Conservation (phyloP, 2,113 vertebrate species). For the Phaethornis superciliosus region DNA sequence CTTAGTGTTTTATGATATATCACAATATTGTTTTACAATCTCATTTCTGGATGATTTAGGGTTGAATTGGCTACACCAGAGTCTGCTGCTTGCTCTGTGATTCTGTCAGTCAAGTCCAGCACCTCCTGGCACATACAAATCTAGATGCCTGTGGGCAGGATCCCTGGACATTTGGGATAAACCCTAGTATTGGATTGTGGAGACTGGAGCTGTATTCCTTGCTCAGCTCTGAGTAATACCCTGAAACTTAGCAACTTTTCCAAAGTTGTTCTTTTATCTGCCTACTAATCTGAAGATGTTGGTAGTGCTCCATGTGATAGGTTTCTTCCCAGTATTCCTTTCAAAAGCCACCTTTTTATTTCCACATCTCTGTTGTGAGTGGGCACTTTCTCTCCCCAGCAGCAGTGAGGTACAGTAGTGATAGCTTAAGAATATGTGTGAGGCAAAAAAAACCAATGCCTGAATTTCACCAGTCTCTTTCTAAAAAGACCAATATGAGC, state of each 20-base stretch:
- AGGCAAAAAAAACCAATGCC: background rate
- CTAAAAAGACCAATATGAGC: background rate
- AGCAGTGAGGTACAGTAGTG: background rate
- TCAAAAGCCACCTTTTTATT: background rate
- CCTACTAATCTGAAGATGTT: background rate
- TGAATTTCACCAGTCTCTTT: background rate
- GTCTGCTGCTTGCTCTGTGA: background rate
- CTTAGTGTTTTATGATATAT: background rate
- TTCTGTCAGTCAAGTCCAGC: background rate
- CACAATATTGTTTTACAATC: background rate
- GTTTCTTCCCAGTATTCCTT: background rate
- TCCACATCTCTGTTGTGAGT: background rate
- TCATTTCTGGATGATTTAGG: background rate
- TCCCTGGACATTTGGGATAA: background rate
- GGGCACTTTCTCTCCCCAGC: background rate
- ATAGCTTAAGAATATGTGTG: background rate
- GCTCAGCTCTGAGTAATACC: background rate
- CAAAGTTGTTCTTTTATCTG: too few species aligned
- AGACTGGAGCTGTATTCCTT: background rate
- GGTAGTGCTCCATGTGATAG: background rate
- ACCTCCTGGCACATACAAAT: background rate
- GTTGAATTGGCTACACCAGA: background rate
- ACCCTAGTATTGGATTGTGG: background rate
- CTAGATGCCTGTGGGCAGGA: background rate
- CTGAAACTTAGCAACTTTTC: background rate